Evolutionary conservation across 2,113 vertebrate genomes (phyloP).

Genomic region (Corythaeola cristata): DNA sequence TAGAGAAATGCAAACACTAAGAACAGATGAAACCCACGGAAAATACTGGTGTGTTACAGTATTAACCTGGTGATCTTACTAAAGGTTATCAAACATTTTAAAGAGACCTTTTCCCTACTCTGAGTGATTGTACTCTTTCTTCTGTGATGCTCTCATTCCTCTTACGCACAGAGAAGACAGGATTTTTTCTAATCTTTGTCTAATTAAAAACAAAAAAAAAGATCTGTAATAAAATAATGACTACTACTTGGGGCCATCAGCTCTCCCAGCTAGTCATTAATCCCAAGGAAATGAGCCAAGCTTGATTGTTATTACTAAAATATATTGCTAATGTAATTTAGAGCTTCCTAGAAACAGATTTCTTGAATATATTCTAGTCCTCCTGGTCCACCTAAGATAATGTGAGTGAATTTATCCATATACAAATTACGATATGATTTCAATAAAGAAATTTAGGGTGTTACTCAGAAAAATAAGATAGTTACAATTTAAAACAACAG

Average conservation of each 20-base stretch:
- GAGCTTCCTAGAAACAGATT: slow-evolving; percentile 38
- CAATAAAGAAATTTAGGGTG: not conserved
- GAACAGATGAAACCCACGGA: not conserved
- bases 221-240: slow-evolving; percentile 70
- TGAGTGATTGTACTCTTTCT: not conserved
- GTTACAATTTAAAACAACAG: not conserved
- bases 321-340: slow-evolving; percentile 62
- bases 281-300: slow-evolving; percentile 62
- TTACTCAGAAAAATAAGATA: not conserved
- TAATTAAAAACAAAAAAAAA: slow-evolving; percentile 71
- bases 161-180: not conserved
- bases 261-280: slow-evolving; percentile 70
- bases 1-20: not conserved
- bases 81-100: not conserved
- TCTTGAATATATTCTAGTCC: not conserved
- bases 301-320: slow-evolving; percentile 60
- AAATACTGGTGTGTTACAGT: not conserved
- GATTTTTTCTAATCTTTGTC: slow-evolving; percentile 54
- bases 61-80: not conserved
- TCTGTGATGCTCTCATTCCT: slow-evolving; percentile 5
- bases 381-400: not conserved
- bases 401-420: not conserved
- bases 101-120: not conserved
- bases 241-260: slow-evolving; percentile 61
- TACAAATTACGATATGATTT: not conserved